Base-by-base conservation (phyloP, 2,888 invertebrate species). In the Phania funesta region DNA sequence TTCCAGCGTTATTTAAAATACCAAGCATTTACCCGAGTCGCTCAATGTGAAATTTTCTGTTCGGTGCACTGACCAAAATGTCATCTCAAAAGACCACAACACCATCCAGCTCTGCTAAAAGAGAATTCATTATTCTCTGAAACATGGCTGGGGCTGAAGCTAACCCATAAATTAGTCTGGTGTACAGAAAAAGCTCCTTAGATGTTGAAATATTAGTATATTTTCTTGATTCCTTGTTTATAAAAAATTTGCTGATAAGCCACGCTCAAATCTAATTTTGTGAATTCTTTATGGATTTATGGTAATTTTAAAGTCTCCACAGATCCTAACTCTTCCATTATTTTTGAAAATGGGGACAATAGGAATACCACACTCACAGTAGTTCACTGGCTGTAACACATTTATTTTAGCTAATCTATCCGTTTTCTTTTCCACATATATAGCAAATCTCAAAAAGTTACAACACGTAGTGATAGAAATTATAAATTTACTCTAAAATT, bases 101-200 rank as follows among this genome's bases (percentile, higher is more conserved):
- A 8, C 82, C 79, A 1, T 84, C 60, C 9, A 86, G 78, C 1
- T 86, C 87, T 41, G 74, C 41, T 41, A 41, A 41, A 7, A 60
- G 16, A 29, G 86, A 85, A 67, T 89, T 88, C 68, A 88, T 84
- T 6, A 84, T 83, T 80, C 84, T 83, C 70, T 89, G 88, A 84
- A 89, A 90, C 83, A 89, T 89, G 13, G 88, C 86, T 16, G 88
- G 87, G 3, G 89, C 88, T 22, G 88, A 87, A 32, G 88, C 88
- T 52, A 87, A 87, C 0, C 89, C 89, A 83, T 86, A 89, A 9
- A 88, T 87, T 24, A 89, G 29, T 4, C 83, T 29, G 0, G 77
- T 83, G 35, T 84, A 83, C 48, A 74, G 78, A 62, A 81, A 84
- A n/a, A 84, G 6, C 9, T 73, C 83, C 76, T 60, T 88, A 85